Conservation (phyloP, 2,888 invertebrate genomes). For the Dexiosoma caninum region DNA sequence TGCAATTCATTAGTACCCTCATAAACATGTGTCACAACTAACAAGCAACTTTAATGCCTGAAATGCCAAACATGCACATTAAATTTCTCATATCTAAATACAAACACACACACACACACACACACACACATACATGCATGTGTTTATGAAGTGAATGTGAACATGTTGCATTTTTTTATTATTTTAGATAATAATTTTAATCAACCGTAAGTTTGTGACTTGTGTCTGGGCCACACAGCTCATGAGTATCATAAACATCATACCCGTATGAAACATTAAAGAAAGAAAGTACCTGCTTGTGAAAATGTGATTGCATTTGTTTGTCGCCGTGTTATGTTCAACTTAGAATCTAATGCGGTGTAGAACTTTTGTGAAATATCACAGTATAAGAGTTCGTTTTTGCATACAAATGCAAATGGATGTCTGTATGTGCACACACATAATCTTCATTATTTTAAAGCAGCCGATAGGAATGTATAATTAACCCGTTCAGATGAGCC, state of each 20-base stretch:
- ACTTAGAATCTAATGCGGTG: conserved; percentile 46
- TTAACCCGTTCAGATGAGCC: too few relatives aligned
- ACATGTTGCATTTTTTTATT: neutral
- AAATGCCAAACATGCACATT: too few relatives aligned
- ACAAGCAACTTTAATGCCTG: conserved; percentile 2
- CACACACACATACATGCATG: neutral
- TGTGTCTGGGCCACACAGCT: conserved; percentile 31
- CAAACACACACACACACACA: neutral
- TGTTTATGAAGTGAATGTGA: neutral
- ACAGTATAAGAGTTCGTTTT: neutral
- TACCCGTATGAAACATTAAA: conserved; percentile 31
- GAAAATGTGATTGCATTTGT: neutral
- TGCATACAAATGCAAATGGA: too few relatives aligned
- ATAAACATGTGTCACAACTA: conserved; percentile 44
- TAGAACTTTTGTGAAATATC: conserved; percentile 34
- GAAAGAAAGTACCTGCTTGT: conserved; percentile 40
- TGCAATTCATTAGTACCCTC: conserved; percentile 41
- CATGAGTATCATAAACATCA: conserved; percentile 37
- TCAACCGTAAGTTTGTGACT: conserved; percentile 39
- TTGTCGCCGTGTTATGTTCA: conserved; percentile 25
- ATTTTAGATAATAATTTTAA: neutral
- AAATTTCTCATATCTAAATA: too few relatives aligned
- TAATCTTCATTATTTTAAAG: too few relatives aligned
- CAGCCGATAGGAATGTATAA: too few relatives aligned
- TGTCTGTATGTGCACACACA: neutral